Evolutionary conservation across 2,113 vertebrate genomes (phyloP), one percentile per base, ranked within the genome.

Genomic region (Coracopsis vasa): DNA sequence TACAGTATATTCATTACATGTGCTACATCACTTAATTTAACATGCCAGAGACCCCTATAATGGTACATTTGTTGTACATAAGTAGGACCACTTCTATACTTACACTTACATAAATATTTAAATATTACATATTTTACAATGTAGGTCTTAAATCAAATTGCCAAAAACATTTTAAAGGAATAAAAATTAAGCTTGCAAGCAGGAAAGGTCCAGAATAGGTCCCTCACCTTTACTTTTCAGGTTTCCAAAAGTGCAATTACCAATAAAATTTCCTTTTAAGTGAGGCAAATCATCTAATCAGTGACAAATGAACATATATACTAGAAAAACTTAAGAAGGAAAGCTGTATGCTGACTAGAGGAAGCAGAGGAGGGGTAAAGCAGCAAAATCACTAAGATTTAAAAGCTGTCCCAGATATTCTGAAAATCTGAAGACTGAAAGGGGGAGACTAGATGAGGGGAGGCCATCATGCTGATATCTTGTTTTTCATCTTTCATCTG

Each of bases 311-410:
- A 78, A 72, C 11, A 33, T 8, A 58, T 2, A 71, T 12, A 45
- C 16, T 23, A n/a, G 4, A 62, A 60, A 91, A 64, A 64, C 39
- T 29, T 33, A 84, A 71, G 37, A 65, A 31, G 39, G 3, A 69
- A 92, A 89, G 3, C 7, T 23, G 8, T 28, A 66, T 21, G 13
- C 15, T 61, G 27, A 67, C 44, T 42, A 62, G 61, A 47, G 14
- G 20, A 1, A 2, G 42, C 6, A 6, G 23, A 7, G 2, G 31
- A 27, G 13, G 12, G 7, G 4, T 13, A 70, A 61, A 61, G 23
- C 29, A 25, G 7, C 42, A 87, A 50, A 71, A 79, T 23, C 33
- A 50, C 15, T 19, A 28, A 42, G 11, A 56, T 7, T 44, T 67
- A 79, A 47, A 88, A 69, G 27, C 8, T 69, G 16, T 24, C 33